Base-by-base conservation (phyloP, 2,797 vertebrate species). In the Poecile montanus region DNA sequence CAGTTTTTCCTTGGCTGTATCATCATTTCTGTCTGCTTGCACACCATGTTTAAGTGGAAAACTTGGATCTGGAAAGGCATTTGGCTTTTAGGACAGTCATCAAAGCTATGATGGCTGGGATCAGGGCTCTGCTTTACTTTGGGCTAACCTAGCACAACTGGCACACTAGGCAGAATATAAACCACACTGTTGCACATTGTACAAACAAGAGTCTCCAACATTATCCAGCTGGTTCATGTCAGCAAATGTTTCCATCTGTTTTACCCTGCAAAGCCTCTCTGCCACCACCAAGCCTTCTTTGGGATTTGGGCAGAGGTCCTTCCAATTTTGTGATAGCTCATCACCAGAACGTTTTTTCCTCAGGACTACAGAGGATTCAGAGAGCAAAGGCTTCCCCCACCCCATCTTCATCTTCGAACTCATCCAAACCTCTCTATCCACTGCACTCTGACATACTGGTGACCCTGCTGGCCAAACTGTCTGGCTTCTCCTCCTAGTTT, bases 11-110 rank as follows among this genome's bases (percentile, higher is more conserved):
- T 90, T 1, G 8, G 57, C 53, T 60, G 15, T 74, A 85, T 88
- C 74, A 80, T 85, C 34, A 63, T 70, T 72, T 89, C 70, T 70
- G 44, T 74, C 47, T 42, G 34, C 51, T 51, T 61, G 67, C 63
- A 79, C 71, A 73, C 27, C 60, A 78, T 20, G 32, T 76, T 95
- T 84, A 77, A 88, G 78, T 87, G 88, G 79, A 86, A 96, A 92
- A 72, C 32, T 47, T 56, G 60, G 36, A 32, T 74, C 34, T 65
- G 81, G 70, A 80, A 96, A 96, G 60, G 11, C 61, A 73, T 40
- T 70, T 63, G 11, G 10, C 42, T 89, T 93, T 95, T 61, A 91
- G 87, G 79, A 85, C 80, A 88, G 45, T 30, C 27, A 74, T 40
- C 60, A 76, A 50, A 90, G 27, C 38, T 38, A 13, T 27, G 15